These are phyloP conservation scores for Heloderma charlesbogerti DNA, from an alignment of 2,113 vertebrate species.

Conservation along the genomic window DNA sequence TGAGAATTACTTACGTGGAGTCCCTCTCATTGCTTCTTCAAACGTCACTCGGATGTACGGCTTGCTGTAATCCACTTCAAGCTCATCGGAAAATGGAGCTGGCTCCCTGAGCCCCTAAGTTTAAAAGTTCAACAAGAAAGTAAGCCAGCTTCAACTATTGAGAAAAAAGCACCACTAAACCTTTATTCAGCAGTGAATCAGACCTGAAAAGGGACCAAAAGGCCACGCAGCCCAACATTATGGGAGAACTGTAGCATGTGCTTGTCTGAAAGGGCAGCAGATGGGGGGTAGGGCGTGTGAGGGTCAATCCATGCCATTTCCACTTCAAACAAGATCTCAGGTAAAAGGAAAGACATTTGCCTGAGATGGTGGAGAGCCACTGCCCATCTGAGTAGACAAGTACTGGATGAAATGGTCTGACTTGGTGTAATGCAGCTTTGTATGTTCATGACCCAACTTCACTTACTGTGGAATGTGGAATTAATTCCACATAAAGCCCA, in stretches of 20 bases:
- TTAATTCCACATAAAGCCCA: neutral
- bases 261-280: neutral
- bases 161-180: neutral
- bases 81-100: slow-evolving; percentile 92
- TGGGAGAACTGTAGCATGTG: neutral
- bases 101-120: slow-evolving; percentile 88
- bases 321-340: neutral
- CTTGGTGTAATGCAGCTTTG: no score
- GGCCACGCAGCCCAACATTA: fast-evolving
- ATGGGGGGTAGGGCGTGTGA: neutral
- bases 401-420: no score
- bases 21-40: slow-evolving; percentile 91
- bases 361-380: neutral
- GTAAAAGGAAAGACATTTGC: neutral
- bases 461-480: neutral
- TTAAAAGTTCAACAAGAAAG: slow-evolving; percentile 39
- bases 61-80: slow-evolving; percentile 81
- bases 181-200: fast-evolving
- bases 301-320: neutral
- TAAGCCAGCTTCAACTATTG: neutral
- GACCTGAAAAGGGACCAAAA: neutral
- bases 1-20: slow-evolving; percentile 82
- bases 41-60: slow-evolving; percentile 90
- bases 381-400: neutral
- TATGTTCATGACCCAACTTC: neutral